Percentiles rank a stretch among this genome's conserved stretches.
Evolutionary conservation across 92 coral and sea anemone genomes (phyloP).

Genomic region (Actinernus sp.): DNA sequence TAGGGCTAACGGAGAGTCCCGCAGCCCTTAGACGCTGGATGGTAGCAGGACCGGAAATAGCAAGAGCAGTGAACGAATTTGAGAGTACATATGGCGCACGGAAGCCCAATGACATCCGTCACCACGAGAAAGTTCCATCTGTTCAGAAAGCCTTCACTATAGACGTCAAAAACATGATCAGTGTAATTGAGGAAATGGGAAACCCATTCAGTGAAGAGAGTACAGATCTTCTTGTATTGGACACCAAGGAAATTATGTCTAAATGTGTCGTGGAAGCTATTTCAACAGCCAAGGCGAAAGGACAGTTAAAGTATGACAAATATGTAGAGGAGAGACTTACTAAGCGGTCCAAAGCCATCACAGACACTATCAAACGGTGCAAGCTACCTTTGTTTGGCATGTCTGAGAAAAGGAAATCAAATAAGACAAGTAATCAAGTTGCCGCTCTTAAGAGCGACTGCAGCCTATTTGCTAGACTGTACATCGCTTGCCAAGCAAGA

Average conservation of each 20-base stretch:
- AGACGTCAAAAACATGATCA: conserved; percentile 19
- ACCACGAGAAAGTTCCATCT: conserved; percentile 26
- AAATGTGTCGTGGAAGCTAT: conserved; percentile 10
- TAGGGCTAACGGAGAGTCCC: conserved; percentile 47
- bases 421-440: conserved; percentile 47
- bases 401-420: conserved; percentile 6
- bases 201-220: conserved; percentile 50
- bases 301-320: conserved; percentile 9
- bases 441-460: conserved; percentile 35
- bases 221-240: conserved; percentile 15
- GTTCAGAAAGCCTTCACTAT: conserved; percentile 30
- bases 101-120: neutral
- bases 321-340: conserved; percentile 42
- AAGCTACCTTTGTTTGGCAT: conserved; percentile 29
- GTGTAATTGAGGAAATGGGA: conserved; percentile 50
- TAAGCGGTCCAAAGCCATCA: conserved; percentile 19
- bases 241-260: conserved; percentile 40
- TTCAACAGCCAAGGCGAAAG: conserved; percentile 5
- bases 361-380: conserved; percentile 21
- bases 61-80: conserved; percentile 37
- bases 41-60: conserved; percentile 54
- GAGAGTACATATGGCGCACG: conserved; percentile 7
- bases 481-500: conserved; percentile 54
- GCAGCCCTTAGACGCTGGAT: conserved; percentile 45
- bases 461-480: conserved; percentile 28